Base-by-base conservation (phyloP, 2,888 invertebrate genomes). In the Drosophila setosimentum region DNA sequence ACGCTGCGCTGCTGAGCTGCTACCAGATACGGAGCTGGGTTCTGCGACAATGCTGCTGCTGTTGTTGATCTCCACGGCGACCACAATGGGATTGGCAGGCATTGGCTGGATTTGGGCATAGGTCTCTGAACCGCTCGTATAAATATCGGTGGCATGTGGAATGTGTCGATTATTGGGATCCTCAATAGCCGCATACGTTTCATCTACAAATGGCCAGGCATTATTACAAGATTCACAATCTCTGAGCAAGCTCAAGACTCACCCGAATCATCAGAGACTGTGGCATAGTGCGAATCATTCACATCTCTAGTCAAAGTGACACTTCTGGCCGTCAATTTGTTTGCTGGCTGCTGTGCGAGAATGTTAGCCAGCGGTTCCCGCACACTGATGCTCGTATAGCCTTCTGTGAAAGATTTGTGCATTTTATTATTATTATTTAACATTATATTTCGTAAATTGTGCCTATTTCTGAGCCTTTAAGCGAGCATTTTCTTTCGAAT, bases 231-330 rank as follows among this genome's bases (percentile, higher is more conserved):
- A n/a, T 2, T 16, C 0, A 13, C n/a, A 11, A 3, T 16, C 6
- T 27, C n/a, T 16, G 5, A 35, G 1, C 0, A 27, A 4, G 18
- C 11, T n/a, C n/a, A 2, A 8, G 10, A 63, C 76, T 91, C 92
- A 97, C 97, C 97, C 49, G 97, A 97, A 93, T 98, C 98, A 92
- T 98, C 98, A 0, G 97, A 97, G 0, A 97, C 97, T 1, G 97
- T 97, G n/a, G 97, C 97, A 92, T 98, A 98, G 93, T 97, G 97
- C 1, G 96, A 95, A 92, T 96, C 96, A 40, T 93, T 91, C 27
- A 88, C 90, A 53, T 93, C 92, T 29, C 92, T 91, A 90, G 92
- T 87, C 89, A 93, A 64, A 81, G 92, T 70, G 84, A 92, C 89
- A 91, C 93, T 80, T 66, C 92, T 91, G 73, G 92, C 91, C 60